A percentile compares a stretch with the other conserved stretches of the same genome.
Evolutionary conservation across 1,140 invertebrate species (phyloP).

Genomic region (Dendrolimus kikuchii): DNA sequence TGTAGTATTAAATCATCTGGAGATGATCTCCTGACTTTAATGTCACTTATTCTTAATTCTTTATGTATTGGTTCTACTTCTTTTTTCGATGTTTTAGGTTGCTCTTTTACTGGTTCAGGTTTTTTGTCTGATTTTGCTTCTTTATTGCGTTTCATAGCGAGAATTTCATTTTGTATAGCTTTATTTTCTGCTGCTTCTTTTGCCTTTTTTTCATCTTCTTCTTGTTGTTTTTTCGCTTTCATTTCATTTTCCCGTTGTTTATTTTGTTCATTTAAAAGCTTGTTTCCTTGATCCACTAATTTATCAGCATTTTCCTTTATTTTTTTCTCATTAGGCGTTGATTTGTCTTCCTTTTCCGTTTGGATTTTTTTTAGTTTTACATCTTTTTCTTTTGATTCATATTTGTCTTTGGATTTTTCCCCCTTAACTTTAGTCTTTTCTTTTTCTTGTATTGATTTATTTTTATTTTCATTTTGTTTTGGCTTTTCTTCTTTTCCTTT

Average conservation of each 20-base stretch:
- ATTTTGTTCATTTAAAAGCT: no score
- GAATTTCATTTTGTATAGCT: background rate
- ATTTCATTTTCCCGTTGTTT: background rate
- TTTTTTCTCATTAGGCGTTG: no score
- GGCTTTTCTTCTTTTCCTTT: conserved; percentile 8
- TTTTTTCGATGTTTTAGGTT: conserved; percentile 6
- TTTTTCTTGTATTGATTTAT: conserved; percentile 15
- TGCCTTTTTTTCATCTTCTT: conserved; percentile 2
- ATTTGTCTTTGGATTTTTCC: no score
- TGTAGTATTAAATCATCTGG: conserved; percentile 30
- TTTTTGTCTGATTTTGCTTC: conserved; percentile 11
- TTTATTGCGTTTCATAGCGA: conserved; percentile 1
- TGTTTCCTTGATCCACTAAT: no score
- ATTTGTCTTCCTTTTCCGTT: no score
- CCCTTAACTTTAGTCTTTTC: no score
- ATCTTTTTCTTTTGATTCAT: no score
- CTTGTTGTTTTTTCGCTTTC: conserved; percentile 14
- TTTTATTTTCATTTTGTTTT: conserved; percentile 18
- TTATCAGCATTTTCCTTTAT: no score
- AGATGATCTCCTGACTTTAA: conserved; percentile 23
- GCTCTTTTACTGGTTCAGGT: conserved; percentile 5
- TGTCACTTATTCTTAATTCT: conserved; percentile 25
- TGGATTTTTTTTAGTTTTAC: no score
- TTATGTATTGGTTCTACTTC: conserved; percentile 17
- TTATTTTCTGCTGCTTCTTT: conserved; percentile 9